Base-by-base conservation (phyloP, 2,113 vertebrate genomes). In the Xyrauchen texanus region DNA sequence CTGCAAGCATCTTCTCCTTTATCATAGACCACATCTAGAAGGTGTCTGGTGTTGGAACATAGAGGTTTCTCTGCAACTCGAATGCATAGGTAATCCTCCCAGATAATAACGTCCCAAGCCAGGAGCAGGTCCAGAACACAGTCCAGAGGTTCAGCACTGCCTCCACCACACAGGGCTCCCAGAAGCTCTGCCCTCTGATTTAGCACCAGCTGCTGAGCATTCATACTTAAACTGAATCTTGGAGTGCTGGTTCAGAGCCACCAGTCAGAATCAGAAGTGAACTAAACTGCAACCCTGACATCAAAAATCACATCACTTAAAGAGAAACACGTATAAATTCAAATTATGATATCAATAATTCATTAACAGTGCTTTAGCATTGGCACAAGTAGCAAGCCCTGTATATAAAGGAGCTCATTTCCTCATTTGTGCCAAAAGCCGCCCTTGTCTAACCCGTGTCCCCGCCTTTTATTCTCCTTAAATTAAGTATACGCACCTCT, bases 31-130 rank as follows among this genome's bases (percentile, higher is more conserved):
- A 92, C 76, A 78, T 96, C 94, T 4, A 96, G 89, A 74, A 96
- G 84, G 16, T 89, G 77, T 63, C 95, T 88, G 79, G 89, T 89
- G 6, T 88, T 89, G 49, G 81, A 47, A 9, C 88, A 89, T 12
- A 96, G 87, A 0, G 92, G 57, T 70, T 92, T 91, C 3, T 89
- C 87, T 0, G 81, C 73, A 4, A 90, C 77, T 11, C 85, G 86
- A 8, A 94, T 55, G 58, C 76, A 88, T 67, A 93, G 93, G 34
- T 94, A 94, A 13, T 96, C 95, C 79, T 96, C 95, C 93, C 94
- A 94, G 42, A 82, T 81, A 13, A 96, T 88, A 44, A 89, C 83
- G 0, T 89, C 91, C 77, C 90, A 90, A 52, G 93, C 90, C 21
- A 95, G 87, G 16, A 96, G 90, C 74, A 92, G 84, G 82, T 96